Conservation (phyloP, 30 jellyfish, hydroid and myxozoan species). For the Clytia hemisphaerica region DNA sequence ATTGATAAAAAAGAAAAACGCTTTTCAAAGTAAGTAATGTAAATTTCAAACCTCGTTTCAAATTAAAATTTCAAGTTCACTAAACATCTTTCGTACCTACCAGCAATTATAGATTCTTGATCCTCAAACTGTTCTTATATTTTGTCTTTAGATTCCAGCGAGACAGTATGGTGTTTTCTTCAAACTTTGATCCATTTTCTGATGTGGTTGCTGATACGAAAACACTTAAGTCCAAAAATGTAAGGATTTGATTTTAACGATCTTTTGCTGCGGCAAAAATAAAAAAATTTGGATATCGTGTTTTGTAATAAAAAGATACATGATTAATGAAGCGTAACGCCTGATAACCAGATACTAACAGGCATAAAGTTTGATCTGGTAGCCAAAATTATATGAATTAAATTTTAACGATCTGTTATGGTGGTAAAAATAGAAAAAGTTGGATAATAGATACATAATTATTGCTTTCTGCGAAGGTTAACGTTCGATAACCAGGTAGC, state of each 20-base stretch:
- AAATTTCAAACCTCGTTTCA: background rate
- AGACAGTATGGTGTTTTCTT: conserved; percentile 38
- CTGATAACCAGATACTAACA: no score
- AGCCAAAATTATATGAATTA: no score
- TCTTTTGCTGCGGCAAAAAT: no score
- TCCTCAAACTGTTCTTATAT: background rate
- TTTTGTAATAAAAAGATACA: no score
- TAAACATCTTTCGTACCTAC: background rate
- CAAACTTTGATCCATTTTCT: conserved; percentile 28
- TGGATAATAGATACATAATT: no score
- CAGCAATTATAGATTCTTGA: background rate
- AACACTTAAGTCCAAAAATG: conserved; percentile 27
- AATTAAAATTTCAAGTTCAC: background rate
- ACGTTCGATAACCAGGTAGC: no score
- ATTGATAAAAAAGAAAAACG: conserved; percentile 24
- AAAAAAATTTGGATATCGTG: no score
- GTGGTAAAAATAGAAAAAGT: no score
- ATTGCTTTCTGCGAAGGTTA: no score
- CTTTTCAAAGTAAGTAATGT: conserved; percentile 20
- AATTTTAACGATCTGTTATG: no score
- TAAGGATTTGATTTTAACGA: background rate
- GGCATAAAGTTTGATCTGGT: no score
- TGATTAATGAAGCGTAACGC: no score
- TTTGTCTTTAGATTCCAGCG: conserved; percentile 12
- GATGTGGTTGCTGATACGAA: conserved; percentile 27